Evolutionary conservation across 2,113 vertebrate species (phyloP).

Genomic region (Cavia porcellus): DNA sequence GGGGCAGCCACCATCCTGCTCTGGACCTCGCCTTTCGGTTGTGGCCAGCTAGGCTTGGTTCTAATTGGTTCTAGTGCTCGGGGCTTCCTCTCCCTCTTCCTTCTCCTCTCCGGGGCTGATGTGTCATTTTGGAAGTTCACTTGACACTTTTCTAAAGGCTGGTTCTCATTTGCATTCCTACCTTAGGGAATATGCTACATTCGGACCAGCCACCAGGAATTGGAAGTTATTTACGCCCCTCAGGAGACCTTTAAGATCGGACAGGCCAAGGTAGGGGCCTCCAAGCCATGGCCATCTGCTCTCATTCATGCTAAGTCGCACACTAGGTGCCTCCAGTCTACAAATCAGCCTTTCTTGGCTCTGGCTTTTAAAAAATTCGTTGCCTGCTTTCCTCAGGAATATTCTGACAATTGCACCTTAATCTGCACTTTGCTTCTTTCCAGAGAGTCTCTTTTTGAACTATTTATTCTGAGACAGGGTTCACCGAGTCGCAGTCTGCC

Average conservation of each 20-base stretch:
- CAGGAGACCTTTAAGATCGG: constrained; percentile 92
- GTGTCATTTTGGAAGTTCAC: constrained; percentile 8
- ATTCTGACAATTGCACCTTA: neutral
- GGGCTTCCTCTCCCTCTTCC: neutral
- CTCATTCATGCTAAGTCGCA: neutral
- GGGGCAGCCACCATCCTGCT: neutral
- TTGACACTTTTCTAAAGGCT: constrained; percentile 34
- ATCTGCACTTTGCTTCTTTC: neutral
- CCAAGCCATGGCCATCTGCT: neutral
- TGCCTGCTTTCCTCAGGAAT: neutral
- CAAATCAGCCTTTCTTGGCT: neutral
- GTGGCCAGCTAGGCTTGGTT: neutral
- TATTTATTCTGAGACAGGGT: neutral
- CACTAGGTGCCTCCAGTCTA: neutral
- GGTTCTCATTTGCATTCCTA: constrained; percentile 2
- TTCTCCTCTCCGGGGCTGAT: neutral
- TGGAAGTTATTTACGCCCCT: constrained; percentile 87
- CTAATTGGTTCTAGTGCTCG: constrained; percentile 27
- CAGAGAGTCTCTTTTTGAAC: neutral
- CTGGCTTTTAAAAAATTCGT: neutral
- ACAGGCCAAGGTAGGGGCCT: constrained; percentile 90
- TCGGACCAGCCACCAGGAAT: constrained; percentile 92
- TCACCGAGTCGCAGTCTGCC: neutral
- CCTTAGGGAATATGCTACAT: constrained; percentile 94
- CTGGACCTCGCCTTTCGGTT: neutral